phyloP scores from a whole-genome alignment of 2,113 vertebrate species.

The Xyrauchen texanus region DNA sequence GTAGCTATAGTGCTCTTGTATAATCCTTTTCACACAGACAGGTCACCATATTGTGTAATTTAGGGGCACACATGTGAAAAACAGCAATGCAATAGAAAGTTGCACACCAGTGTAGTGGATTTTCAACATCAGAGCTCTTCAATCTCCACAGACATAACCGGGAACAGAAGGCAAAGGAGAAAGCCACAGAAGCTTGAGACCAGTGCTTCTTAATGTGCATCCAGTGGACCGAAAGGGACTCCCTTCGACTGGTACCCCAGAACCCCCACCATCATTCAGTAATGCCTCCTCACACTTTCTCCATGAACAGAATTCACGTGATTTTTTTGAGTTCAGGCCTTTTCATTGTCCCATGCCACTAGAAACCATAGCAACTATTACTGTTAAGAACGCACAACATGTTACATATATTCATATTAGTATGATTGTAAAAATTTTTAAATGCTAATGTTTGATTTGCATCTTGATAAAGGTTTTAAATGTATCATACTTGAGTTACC shows the following conservation, averaged over 20 bases:
- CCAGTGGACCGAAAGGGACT: constrained; percentile 61
- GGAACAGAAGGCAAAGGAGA: constrained; percentile 81
- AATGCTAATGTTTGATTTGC: too few species aligned
- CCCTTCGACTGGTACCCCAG: constrained; percentile 15
- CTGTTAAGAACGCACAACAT: constrained; percentile 65
- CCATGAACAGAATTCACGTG: too few species aligned
- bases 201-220: not conserved
- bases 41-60: not conserved
- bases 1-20: not conserved
- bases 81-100: not conserved
- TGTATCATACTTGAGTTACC: constrained; percentile 55
- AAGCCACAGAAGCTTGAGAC: constrained; percentile 69
- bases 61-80: too few species aligned
- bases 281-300: constrained; percentile 3
- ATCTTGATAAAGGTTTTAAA: too few species aligned
- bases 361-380: constrained; percentile 56
- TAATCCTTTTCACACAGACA: too few species aligned
- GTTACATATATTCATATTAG: constrained; percentile 43
- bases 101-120: not conserved
- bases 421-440: constrained; percentile 61
- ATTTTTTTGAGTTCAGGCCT: constrained; percentile 54
- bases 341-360: constrained; percentile 54
- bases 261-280: constrained; percentile 2
- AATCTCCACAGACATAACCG: constrained; percentile 76
- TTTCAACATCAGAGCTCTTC: not conserved